phyloP scores from a whole-genome alignment of 2,888 invertebrate species.

The Eulithis prunata region DNA sequence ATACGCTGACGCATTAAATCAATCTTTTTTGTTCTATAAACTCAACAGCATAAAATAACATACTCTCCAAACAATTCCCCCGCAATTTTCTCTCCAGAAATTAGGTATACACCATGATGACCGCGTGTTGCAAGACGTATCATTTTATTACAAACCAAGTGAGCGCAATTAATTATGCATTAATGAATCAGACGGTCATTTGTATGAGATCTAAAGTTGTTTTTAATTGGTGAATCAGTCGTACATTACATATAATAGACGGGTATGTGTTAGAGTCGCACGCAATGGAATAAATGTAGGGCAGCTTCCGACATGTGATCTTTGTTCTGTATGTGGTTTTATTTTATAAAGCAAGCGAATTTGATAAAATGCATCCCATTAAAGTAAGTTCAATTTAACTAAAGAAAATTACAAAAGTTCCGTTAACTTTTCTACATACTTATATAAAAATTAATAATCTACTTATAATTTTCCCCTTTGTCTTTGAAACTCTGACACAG shows the following conservation, averaged over 20 bases:
- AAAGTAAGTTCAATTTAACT: too few relatives aligned
- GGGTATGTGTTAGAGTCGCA: conserved; percentile 1
- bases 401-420: too few relatives aligned
- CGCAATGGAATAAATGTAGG: conserved; percentile 18
- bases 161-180: conserved; percentile 56
- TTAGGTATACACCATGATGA: conserved; percentile 12
- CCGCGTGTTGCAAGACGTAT: conserved; percentile 35
- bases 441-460: too few relatives aligned
- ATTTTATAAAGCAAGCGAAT: too few relatives aligned
- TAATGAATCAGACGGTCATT: conserved; percentile 56
- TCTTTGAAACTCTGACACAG: too few relatives aligned
- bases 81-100: conserved; percentile 7
- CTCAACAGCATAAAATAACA: too few relatives aligned
- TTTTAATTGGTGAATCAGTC: conserved; percentile 72
- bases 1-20: too few relatives aligned
- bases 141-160: conserved; percentile 45
- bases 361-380: too few relatives aligned
- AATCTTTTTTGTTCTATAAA: too few relatives aligned
- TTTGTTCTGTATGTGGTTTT: background rate
- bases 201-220: conserved; percentile 63
- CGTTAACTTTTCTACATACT: too few relatives aligned
- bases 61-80: too few relatives aligned
- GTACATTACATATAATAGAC: conserved; percentile 31
- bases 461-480: too few relatives aligned
- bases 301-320: background rate